Conservation (phyloP, 2,797 vertebrate species). For the Hylomyscus alleni region DNA sequence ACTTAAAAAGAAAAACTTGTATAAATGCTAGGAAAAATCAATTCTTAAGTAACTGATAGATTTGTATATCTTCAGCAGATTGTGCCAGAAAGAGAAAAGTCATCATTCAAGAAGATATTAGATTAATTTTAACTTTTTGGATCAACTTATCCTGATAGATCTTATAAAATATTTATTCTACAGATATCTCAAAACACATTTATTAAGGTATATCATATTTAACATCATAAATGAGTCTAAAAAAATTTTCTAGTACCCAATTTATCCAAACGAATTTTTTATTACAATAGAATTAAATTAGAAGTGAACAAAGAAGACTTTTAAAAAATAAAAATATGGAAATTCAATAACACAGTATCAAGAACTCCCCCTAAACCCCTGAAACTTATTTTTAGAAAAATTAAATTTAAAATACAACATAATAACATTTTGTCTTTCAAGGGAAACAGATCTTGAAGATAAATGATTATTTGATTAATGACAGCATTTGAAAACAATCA, state of each 20-base stretch:
- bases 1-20: neutral
- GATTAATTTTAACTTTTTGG: neutral
- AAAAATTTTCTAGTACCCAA: neutral
- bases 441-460: neutral
- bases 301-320: neutral
- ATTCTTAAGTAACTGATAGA: neutral
- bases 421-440: neutral
- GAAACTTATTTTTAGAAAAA: neutral
- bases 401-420: neutral
- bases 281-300: neutral
- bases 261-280: neutral
- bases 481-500: neutral
- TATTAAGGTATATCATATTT: neutral
- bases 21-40: neutral
- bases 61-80: neutral
- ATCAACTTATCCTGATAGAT: neutral
- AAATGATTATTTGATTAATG: neutral
- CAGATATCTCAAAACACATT: neutral
- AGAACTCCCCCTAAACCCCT: neutral
- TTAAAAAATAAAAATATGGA: neutral
- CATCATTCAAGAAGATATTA: neutral
- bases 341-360: neutral
- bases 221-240: neutral
- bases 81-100: neutral
- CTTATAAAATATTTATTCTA: neutral